Base-by-base conservation (phyloP, 1,140 invertebrate genomes). In the Penaeus japonicus region DNA sequence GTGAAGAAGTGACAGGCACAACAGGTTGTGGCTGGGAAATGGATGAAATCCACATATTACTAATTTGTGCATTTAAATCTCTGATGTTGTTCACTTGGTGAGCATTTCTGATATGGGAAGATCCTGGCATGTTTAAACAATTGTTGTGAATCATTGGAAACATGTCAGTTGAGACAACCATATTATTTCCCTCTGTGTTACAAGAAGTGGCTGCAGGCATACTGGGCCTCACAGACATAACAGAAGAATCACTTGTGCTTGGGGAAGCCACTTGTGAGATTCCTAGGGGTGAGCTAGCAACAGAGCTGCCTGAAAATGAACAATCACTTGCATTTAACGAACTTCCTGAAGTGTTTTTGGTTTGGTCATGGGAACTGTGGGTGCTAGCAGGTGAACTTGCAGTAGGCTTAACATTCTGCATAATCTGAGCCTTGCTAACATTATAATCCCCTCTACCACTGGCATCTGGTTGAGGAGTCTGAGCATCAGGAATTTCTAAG, bases 31-130 rank as follows among this genome's bases (percentile, higher is more conserved):
- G 77, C 39, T 80, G 78, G 22, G 75, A 39, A 30, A 84, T 80
- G 47, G 39, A 39, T 17, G 47, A 84, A 59, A 87, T 85, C 89
- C 89, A 86, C 84, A 89, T 78, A 27, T 75, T 84, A 53, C 77
- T 73, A 80, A 87, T 85, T 62, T 85, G 81, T 55, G 84, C 84
- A 83, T 83, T 87, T 80, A 87, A 55, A 18, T 79, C 73, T 27
- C 27, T 47, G 22, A 78, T 32, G 59, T 18, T 53, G 32, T 39
- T 87, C 22, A n/a, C 70, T 27, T 81, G 32, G 62, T 24, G n/a
- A 24, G 3, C 30, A 24, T 30, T 22, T n/a, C 62, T 70, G 47
- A 15, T 47, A 12, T 47, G 47, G 47, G 47, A 47, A 47, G 47
- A 7, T 47, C 47, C 47, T 70, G 62, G 62, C 17, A 30, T 24